Evolutionary conservation across 2,888 invertebrate species (phyloP), one percentile per base, ranked within the genome.

Genomic region (Thymelicus lineola): DNA sequence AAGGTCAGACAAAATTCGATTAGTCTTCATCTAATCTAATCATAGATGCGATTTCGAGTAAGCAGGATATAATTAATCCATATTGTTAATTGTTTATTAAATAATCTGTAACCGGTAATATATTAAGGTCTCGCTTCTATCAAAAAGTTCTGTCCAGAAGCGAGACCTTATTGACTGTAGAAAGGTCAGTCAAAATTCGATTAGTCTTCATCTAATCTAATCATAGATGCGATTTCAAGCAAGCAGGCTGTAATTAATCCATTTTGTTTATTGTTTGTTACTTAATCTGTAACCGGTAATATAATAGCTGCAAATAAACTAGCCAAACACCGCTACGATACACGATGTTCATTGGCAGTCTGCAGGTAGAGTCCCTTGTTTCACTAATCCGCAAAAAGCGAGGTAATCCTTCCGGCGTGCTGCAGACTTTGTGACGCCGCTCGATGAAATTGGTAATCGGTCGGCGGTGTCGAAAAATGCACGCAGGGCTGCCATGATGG

Each of bases 371-470:
- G 68, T 76, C 77, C 79, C 80, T 81, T 80, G 80, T 83, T 82
- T 83, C 78, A 83, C 76, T 88, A 86, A 89, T 89, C 89, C 82
- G 86, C 88, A 90, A 89, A 91, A 90, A 91, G 75, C 75, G 78
- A 79, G 77, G 76, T 91, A 91, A 92, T 90, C 91, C 91, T 90
- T 91, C 91, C 90, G 91, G 89, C 79, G 80, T 74, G 76, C 86
- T 86, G 85, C 82, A 92, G 92, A 93, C 92, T 91, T 90, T 89
- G 90, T 87, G 93, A 85, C 93, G 92, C 90, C 89, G 85, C 80
- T 79, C 74, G 81, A 77, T 80, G 86, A 85, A 87, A 88, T 88
- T 88, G 87, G 83, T 87, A 87, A 89, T 86, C 84, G 86, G 78
- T 82, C 79, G 83, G 83, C 87, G 75, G 78, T 79, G 69, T 58